These are phyloP conservation scores for Erpobdella octoculata DNA, from an alignment of 2,888 invertebrate genomes.

Conservation along the genomic window DNA sequence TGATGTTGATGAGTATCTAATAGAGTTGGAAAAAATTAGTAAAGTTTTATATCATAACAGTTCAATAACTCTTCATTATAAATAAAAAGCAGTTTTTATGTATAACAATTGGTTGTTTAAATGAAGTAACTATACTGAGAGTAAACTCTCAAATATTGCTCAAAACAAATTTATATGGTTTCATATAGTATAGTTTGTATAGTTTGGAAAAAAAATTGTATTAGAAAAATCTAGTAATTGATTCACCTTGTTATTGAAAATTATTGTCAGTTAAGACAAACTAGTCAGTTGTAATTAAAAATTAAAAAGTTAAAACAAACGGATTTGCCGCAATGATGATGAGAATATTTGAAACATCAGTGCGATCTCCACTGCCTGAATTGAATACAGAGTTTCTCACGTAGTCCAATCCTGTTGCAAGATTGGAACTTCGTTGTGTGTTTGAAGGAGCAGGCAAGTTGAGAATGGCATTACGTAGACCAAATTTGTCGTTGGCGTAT, in stretches of 20 bases:
- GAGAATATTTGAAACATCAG: constrained; percentile 25
- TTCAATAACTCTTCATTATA: too few relatives aligned
- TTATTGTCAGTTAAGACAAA: background rate
- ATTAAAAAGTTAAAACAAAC: background rate
- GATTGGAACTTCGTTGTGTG: constrained; percentile 4
- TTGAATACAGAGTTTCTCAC: constrained; percentile 19
- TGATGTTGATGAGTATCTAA: background rate
- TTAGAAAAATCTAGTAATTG: background rate
- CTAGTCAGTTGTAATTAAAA: background rate
- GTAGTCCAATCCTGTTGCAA: constrained; percentile 16
- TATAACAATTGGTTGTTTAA: too few relatives aligned
- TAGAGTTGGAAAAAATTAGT: too few relatives aligned
- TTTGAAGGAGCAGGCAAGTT: background rate
- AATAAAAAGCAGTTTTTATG: too few relatives aligned
- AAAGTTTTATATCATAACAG: too few relatives aligned
- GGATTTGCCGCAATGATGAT: constrained; percentile 19
- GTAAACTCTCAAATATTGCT: too few relatives aligned
- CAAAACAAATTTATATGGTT: too few relatives aligned
- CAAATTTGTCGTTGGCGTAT: constrained; percentile 1
- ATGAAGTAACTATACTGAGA: too few relatives aligned
- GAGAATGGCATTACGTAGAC: constrained; percentile 4
- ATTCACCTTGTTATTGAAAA: background rate
- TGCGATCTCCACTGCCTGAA: constrained; percentile 11
- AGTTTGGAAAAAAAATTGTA: background rate
- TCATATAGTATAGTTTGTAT: background rate